A percentile compares a stretch with the other conserved stretches of the same genome.
phyloP scores from a whole-genome alignment of 2,797 vertebrate species.

The Ctenopoma multispine region DNA sequence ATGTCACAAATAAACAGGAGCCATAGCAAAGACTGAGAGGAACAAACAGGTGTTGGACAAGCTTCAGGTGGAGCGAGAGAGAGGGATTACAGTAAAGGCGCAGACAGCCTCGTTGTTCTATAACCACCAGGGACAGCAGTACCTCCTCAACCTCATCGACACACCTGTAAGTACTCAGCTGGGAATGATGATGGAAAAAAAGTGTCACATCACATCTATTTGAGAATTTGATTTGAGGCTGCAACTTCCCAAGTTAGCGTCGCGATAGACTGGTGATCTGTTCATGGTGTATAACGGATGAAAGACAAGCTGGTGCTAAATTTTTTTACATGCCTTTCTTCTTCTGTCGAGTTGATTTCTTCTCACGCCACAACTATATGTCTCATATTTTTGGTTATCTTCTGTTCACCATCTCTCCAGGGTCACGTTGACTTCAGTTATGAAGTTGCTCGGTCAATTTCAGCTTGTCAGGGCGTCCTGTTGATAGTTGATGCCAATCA shows the following conservation, averaged over 20 bases:
- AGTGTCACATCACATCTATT: not conserved
- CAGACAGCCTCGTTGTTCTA: conserved; percentile 96
- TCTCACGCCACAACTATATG: not conserved
- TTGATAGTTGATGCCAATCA: conserved; percentile 97
- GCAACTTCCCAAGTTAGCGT: not conserved
- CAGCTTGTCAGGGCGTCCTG: conserved; percentile 96
- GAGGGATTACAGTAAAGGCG: conserved; percentile 98
- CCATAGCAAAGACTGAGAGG: conserved; percentile 89
- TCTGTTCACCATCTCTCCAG: conserved; percentile 73
- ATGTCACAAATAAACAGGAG: conserved; percentile 79
- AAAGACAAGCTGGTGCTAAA: too few species aligned
- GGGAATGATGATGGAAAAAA: not conserved
- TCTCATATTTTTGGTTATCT: not conserved
- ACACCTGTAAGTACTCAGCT: conserved; percentile 88
- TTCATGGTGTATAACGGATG: too few species aligned
- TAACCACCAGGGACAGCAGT: conserved; percentile 84
- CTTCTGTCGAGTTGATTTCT: not conserved
- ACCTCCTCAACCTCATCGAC: conserved; percentile 98
- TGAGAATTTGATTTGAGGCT: not conserved
- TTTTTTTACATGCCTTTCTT: not conserved
- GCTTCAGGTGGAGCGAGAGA: conserved; percentile 96
- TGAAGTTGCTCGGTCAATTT: conserved; percentile 95
- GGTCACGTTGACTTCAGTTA: conserved; percentile 99
- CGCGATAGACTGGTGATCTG: too few species aligned
- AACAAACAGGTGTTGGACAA: conserved; percentile 99